These are phyloP conservation scores for Aphidius colemani DNA, from an alignment of 2,888 invertebrate genomes.

Conservation along the genomic window DNA sequence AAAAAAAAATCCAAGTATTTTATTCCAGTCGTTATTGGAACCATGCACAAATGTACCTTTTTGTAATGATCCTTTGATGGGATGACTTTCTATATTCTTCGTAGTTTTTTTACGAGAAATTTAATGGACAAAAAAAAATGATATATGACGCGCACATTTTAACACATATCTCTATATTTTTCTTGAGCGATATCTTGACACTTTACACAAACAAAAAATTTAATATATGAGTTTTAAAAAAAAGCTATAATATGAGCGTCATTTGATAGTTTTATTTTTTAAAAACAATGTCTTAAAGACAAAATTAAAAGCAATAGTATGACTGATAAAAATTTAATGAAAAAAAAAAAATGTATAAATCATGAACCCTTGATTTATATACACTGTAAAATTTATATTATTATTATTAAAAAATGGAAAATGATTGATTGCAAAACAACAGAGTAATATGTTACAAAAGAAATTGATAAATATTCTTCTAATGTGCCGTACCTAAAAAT, in stretches of 20 bases:
- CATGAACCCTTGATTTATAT: not conserved
- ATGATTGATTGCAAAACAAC: slow-evolving; percentile 26
- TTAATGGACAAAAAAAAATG: slow-evolving; percentile 1
- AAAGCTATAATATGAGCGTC: too few relatives aligned
- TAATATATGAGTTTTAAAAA: too few relatives aligned
- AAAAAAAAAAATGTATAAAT: not conserved
- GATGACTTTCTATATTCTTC: slow-evolving; percentile 7
- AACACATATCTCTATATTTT: not conserved
- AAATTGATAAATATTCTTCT: slow-evolving; percentile 48
- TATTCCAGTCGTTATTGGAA: slow-evolving; percentile 19
- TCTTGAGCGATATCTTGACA: too few relatives aligned
- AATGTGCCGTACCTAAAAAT: slow-evolving; percentile 52
- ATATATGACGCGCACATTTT: not conserved
- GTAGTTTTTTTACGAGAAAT: slow-evolving; percentile 23
- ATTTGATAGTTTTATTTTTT: slow-evolving; percentile 11
- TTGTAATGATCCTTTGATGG: slow-evolving; percentile 6
- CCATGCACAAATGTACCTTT: slow-evolving; percentile 25
- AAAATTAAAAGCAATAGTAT: not conserved
- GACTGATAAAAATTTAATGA: slow-evolving; percentile 11
- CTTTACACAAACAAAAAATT: too few relatives aligned
- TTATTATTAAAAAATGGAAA: slow-evolving; percentile 13
- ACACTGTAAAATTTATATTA: not conserved
- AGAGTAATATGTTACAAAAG: slow-evolving; percentile 30
- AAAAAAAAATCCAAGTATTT: slow-evolving; percentile 11
- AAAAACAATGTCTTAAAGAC: not conserved